These are phyloP conservation scores for Capitulum mitella DNA, from an alignment of 2,888 invertebrate genomes.

Conservation along the genomic window DNA sequence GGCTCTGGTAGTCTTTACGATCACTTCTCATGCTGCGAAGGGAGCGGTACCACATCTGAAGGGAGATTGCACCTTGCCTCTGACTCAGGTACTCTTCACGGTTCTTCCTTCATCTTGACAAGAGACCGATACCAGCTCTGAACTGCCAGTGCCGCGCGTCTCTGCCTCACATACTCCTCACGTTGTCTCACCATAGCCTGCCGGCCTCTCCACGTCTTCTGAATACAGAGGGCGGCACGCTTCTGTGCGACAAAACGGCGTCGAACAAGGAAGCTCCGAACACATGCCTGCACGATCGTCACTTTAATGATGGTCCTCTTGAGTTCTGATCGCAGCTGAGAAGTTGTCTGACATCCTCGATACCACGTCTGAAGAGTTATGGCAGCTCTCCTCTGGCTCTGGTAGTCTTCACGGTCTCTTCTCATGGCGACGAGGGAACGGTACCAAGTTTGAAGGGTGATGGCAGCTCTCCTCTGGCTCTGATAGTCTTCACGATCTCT, in stretches of 20 bases:
- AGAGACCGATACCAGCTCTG: constrained; percentile 26
- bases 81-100: constrained; percentile 16
- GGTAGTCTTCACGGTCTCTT: neutral
- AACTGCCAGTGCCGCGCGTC: neutral
- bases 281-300: neutral
- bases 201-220: neutral
- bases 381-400: neutral
- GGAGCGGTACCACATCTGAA: constrained; percentile 26
- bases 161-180: neutral
- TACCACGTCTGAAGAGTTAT: neutral
- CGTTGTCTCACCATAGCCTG: neutral
- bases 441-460: constrained; percentile 26
- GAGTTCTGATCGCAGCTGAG: neutral
- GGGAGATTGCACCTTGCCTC: neutral
- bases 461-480: neutral
- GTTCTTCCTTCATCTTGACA: neutral
- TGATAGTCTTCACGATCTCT: constrained; percentile 15
- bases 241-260: neutral
- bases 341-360: neutral
- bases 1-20: neutral
- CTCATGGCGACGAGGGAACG: neutral
- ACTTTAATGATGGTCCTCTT: neutral
- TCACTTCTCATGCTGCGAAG: neutral
- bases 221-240: neutral
- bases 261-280: neutral